Base-by-base conservation (phyloP, 2,113 vertebrate species). In the Rhynchopsitta pachyrhyncha region DNA sequence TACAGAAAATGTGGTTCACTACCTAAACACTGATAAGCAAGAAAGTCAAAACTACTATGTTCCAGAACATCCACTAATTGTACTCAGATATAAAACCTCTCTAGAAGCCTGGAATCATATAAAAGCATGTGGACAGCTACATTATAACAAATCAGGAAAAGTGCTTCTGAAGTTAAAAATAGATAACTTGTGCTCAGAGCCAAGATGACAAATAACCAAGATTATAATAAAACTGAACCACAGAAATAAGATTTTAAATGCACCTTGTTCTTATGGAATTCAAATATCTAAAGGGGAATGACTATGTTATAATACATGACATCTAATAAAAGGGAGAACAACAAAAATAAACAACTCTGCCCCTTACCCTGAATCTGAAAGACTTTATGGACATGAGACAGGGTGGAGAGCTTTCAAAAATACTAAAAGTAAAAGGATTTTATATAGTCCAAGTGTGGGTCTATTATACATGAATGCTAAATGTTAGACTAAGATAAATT, bases 121-220 rank as follows among this genome's bases (percentile, higher is more conserved):
- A 93, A 94, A 95, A 69, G 18, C 49, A 46, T 11, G 22, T 31
- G 74, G 53, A 82, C 28, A 90, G 49, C 35, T 66, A 55, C 57
- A 64, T 80, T 86, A 49, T 57, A 87, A 74, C 14, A 81, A 87
- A 82, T 16, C 22, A 71, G 28, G 14, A 83, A 66, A 86, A 76
- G 29, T 64, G 27, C 8, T 82, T 80, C 84, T 82, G 46, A 78
- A 93, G 66, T 88, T 91, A 93, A 95, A 96, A 93, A 90, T 47
- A 92, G 81, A 67, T 46, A 5, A 69, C n/a, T 88, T 87, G 19
- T 55, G 63, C 39, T 53, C 37, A 76, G 39, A 90, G 46, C 49
- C 52, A 13, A 93, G 44, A 82, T 60, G 52, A 91, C 69, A 96
- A 96, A 95, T 74, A 60, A 66, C 42, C 3, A 14, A 74, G 41